Base-by-base conservation (phyloP, 2,888 invertebrate genomes). In the Melanargia galathea region DNA sequence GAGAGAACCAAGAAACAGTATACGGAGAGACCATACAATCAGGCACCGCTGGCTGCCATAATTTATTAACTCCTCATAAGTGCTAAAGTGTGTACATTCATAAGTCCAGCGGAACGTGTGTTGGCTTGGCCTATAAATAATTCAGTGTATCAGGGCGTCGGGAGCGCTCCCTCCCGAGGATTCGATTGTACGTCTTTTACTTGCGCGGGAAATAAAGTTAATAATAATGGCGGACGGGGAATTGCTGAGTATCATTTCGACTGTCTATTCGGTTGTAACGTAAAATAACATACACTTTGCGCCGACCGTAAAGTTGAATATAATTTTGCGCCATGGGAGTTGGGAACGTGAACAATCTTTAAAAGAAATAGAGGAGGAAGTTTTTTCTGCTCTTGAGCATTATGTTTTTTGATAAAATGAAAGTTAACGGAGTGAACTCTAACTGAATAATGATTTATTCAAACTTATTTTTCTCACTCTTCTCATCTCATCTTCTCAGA, bases 61-160 rank as follows among this genome's bases (percentile, higher is more conserved):
- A 89, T 90, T 90, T 91, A 90, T 90, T 88, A 89, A 88, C 84
- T 81, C 83, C 77, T 83, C 84, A 88, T 87, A 88, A 90, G 90
- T 89, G 90, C 87, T 87, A 83, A 89, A 89, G 86, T 90, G 86
- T 89, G 90, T 90, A 76, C 75, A 76, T 74, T 76, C 82, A 84
- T 87, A 85, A 86, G 87, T 84, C 88, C 86, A 78, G 75, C 65
- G 75, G 75, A 75, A 79, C 81, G 83, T 84, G 79, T 79, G 81
- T 80, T 70, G 71, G 77, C 77, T 76, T 71, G 73, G 71, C 73
- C 65, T 73, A 86, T 89, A 84, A 89, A 89, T 88, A 87, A 89
- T 89, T 88, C 87, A 89, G 73, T 64, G 73, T 73, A 75, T 75
- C 75, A 68, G 71, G 70, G 64, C 70, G 71, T 70, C 60, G 70